phyloP scores from a whole-genome alignment of 2,797 vertebrate genomes.

The Peromyscus nudipes region DNA sequence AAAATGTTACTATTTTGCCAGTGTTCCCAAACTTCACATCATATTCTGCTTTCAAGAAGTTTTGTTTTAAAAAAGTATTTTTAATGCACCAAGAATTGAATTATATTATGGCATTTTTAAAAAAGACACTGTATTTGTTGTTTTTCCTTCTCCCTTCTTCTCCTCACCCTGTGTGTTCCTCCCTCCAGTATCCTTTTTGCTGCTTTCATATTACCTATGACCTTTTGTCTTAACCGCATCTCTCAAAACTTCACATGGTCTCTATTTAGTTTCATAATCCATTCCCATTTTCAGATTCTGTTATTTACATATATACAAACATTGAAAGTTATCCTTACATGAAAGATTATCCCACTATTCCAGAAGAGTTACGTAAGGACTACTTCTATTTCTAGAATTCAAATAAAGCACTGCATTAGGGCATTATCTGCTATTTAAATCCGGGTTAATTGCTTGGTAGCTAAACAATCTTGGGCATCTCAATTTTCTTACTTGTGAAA shows the following conservation, averaged over 20 bases:
- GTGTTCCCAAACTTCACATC: background rate
- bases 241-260: background rate
- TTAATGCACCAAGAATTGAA: background rate
- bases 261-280: background rate
- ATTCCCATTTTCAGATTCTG: background rate
- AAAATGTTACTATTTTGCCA: background rate
- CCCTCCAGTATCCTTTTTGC: background rate
- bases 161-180: background rate
- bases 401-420: slow-evolving; percentile 33
- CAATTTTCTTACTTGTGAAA: slow-evolving; percentile 47
- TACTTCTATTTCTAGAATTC: slow-evolving; percentile 32
- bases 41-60: background rate
- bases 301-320: background rate
- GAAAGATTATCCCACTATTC: background rate
- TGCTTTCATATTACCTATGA: background rate
- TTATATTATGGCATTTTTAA: background rate
- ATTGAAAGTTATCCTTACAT: background rate
- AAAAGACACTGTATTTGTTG: background rate
- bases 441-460: background rate
- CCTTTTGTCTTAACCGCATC: background rate
- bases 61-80: background rate
- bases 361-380: background rate
- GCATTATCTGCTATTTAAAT: background rate
- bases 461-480: background rate
- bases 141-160: background rate